Evolutionary conservation across 1,140 invertebrate genomes (phyloP).

Genomic region (Papilio helenus): DNA sequence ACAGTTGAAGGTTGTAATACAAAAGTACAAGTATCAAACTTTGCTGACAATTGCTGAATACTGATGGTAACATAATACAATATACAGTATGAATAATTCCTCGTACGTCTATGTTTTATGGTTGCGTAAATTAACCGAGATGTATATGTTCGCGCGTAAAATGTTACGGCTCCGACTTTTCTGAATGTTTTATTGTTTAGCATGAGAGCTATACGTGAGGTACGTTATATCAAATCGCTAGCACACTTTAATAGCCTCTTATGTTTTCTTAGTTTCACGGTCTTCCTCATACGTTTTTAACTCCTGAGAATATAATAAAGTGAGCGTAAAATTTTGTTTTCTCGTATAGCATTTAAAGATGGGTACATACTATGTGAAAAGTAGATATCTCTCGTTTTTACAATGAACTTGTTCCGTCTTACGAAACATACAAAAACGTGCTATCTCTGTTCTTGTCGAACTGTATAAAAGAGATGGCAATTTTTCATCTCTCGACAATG

Average conservation of each 20-base stretch:
- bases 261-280: slow-evolving; percentile 36
- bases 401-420: not conserved
- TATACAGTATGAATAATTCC: not conserved
- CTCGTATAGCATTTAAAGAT: too few relatives aligned
- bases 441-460: not conserved
- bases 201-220: slow-evolving; percentile 9
- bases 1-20: too few relatives aligned
- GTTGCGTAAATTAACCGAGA: slow-evolving; percentile 12
- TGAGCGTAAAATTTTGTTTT: not conserved
- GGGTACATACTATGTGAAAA: not conserved
- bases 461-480: not conserved
- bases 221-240: slow-evolving; percentile 17
- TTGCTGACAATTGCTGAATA: too few relatives aligned
- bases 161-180: slow-evolving; percentile 7
- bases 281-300: slow-evolving; percentile 35
- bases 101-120: slow-evolving; percentile 31
- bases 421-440: not conserved
- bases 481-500: not conserved
- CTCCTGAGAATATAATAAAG: slow-evolving; percentile 25
- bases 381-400: not conserved
- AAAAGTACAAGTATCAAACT: too few relatives aligned
- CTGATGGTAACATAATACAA: not conserved
- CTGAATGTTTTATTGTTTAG: slow-evolving; percentile 25
- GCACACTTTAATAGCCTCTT: slow-evolving; percentile 32
- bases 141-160: slow-evolving; percentile 18